Base-by-base conservation (phyloP, 2,113 vertebrate genomes). In the Gallinago paraguaiae region DNA sequence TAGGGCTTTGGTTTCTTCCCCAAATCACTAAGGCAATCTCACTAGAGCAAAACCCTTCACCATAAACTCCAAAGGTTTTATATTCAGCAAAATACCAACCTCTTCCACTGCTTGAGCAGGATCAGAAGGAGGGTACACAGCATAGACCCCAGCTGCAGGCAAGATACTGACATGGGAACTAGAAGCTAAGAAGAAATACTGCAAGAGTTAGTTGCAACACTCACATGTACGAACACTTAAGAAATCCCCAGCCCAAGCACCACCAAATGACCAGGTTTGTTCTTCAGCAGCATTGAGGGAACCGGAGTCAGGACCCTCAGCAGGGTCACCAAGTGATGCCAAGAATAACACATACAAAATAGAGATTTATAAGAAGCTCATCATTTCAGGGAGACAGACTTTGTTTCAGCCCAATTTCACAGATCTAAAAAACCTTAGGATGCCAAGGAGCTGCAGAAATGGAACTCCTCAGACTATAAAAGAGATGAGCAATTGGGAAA, bases 131-230 rank as follows among this genome's bases (percentile, higher is more conserved):
- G 97, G 4, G 99, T 99, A 59, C 99, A 99, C 51, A 98, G 98
- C 99, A 99, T 99, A 91, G 99, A 99, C 4, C 99, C 99, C 10
- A 99, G 97, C 39, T 98, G 99, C 61, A 99, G 97, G 87, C 99
- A 99, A 78, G 97, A 97, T 30, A 97, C 98, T 2, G 99, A 99
- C 79, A 82, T 92, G 7, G 99, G 98, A 56, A 98, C 98, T 25
- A 99, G 97, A 71, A 99, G 97, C 99, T 99, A 87, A 10, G 37
- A 64, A 89, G 69, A 96, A 83, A 92, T 5, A 85, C 18, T 15
- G 12, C 71, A 69, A 59, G 56, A 86, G 89, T 96, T 82, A 89
- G 28, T 15, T 91, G 88, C 33, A 80, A 79, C 1, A 88, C 17
- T 48, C 19, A 54, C 20, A 45, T 0, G 3, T 18, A 22, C 24